phyloP scores from a whole-genome alignment of 2,797 vertebrate genomes.

The Aulostomus chinensis region DNA sequence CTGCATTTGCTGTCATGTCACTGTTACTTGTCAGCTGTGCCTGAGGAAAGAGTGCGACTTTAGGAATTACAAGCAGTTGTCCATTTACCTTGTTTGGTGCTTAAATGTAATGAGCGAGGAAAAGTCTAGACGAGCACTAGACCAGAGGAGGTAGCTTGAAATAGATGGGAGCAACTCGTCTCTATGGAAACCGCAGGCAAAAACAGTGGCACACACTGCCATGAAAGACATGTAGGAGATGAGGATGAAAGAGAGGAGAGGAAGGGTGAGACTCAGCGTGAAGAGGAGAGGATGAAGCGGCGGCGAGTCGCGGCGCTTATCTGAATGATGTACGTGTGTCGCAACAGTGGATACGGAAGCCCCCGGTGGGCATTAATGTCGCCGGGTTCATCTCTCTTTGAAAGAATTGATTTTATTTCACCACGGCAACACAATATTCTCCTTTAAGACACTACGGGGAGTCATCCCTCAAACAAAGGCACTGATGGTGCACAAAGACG shows the following conservation, averaged over 20 bases:
- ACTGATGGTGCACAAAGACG: constrained; percentile 14
- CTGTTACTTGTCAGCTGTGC: no score
- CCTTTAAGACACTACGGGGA: constrained; percentile 11
- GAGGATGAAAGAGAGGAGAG: constrained; percentile 61
- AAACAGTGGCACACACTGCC: constrained; percentile 65
- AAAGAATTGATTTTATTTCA: constrained; percentile 56
- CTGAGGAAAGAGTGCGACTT: not conserved
- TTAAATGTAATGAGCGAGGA: constrained; percentile 47
- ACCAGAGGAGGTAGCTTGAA: constrained; percentile 70
- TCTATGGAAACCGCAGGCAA: constrained; percentile 75
- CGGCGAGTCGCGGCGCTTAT: not conserved
- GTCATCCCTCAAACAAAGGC: constrained; percentile 3
- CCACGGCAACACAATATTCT: constrained; percentile 25
- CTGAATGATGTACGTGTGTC: constrained; percentile 31
- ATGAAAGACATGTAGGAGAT: constrained; percentile 71
- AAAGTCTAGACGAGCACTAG: constrained; percentile 65
- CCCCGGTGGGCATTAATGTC: constrained; percentile 41
- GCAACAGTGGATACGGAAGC: constrained; percentile 41
- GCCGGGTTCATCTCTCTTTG: constrained; percentile 35
- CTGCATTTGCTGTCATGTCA: no score
- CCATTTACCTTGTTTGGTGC: constrained; percentile 34
- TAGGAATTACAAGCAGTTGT: constrained; percentile 9
- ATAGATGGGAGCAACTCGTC: constrained; percentile 75
- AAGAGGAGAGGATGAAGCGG: constrained; percentile 18
- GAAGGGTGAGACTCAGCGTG: constrained; percentile 11